phyloP scores from a whole-genome alignment of 2,888 invertebrate species.

The Cosmia pyralina region DNA sequence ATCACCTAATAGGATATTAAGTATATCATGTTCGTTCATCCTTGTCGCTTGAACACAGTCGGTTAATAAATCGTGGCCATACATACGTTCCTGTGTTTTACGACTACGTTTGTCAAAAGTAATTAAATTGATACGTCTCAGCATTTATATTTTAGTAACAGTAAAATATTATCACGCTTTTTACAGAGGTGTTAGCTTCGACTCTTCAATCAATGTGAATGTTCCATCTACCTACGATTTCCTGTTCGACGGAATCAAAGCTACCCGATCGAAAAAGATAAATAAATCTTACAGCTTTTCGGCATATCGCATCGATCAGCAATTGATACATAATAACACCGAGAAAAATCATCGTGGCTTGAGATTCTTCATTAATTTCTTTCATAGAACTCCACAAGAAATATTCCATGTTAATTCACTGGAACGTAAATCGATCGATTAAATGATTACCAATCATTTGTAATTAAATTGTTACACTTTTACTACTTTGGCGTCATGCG shows the following conservation, averaged over 20 bases:
- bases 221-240: slow-evolving; percentile 19
- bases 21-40: background rate
- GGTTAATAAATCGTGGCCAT: slow-evolving; percentile 26
- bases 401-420: slow-evolving; percentile 69
- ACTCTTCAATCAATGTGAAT: slow-evolving; percentile 20
- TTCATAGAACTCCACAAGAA: slow-evolving; percentile 52
- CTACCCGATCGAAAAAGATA: background rate
- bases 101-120: slow-evolving; percentile 27
- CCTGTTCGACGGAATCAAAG: slow-evolving; percentile 13
- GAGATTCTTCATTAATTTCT: slow-evolving; percentile 42
- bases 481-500: slow-evolving; percentile 74
- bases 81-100: slow-evolving; percentile 23
- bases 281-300: slow-evolving; percentile 18
- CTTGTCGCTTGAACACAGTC: slow-evolving; percentile 3
- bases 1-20: background rate
- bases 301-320: slow-evolving; percentile 31
- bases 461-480: slow-evolving; percentile 85
- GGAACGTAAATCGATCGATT: slow-evolving; percentile 71
- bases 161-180: slow-evolving; percentile 23
- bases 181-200: slow-evolving; percentile 8
- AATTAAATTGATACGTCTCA: slow-evolving; percentile 43
- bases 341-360: slow-evolving; percentile 33
- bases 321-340: slow-evolving; percentile 27
- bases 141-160: slow-evolving; percentile 29
- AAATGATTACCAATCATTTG: slow-evolving; percentile 71